Evolutionary conservation across 1,140 invertebrate genomes (phyloP), one percentile per base, ranked within the genome.

Genomic region (Drosophila lacertosa): DNA sequence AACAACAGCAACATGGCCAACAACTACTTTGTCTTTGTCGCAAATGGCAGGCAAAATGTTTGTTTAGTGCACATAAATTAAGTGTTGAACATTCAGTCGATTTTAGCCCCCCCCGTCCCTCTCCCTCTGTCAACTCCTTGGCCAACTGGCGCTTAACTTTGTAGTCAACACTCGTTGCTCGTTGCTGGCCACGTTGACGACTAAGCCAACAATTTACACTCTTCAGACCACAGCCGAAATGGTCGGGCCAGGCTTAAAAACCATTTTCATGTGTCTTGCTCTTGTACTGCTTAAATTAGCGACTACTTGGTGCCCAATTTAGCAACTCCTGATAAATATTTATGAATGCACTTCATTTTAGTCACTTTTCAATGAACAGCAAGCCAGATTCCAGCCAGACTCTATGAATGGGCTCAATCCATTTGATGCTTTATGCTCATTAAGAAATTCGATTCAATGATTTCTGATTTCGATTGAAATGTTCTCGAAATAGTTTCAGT

Each of bases 11-110:
- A 33, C 58, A 22, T 42, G 68, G 50, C 48, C 37, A 54, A 40
- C 64, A 59, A 65, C 75, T 83, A 83, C 79, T 83, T 83, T 78
- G 80, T 83, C 79, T 83, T 83, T 83, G 79, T 83, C 79, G 75
- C 77, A 67, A 73, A 81, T 81, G 77, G 77, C 74, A 78, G 79
- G 74, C 80, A 78, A 83, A 83, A 78, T 83, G 75, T 83, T 83
- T 71, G 65, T 45, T 51, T 44, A 39, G 71, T 55, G 80, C 81
- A 83, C 79, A 83, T 83, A 83, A 83, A 83, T 83, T 83, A 83
- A 83, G 59, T 55, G 66, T 35, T 24, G 58, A 53, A 18, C 24
- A 26, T 40, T 35, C 51, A 32, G 33, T 47, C 37, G 40, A n/a
- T n/a, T 39, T 45, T 47, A 29, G 18, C 13, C 5, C 20, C 9